Evolutionary conservation across 2,797 vertebrate species (phyloP).

Genomic region (Premnoplex brunnescens): DNA sequence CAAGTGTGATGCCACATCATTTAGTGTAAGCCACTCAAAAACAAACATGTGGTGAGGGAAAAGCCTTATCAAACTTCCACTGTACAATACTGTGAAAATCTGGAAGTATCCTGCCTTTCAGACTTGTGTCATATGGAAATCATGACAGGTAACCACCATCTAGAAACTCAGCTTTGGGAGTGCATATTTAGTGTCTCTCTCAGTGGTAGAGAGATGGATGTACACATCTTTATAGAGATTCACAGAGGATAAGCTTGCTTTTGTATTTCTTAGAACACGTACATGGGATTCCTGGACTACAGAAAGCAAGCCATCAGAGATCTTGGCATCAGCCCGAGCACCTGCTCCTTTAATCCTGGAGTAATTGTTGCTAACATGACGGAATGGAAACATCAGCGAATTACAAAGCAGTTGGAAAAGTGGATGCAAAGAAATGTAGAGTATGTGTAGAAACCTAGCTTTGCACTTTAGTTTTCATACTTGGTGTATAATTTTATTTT

Average conservation of each 20-base stretch:
- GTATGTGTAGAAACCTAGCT: constrained; percentile 69
- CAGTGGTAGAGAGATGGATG: neutral
- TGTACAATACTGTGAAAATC: neutral
- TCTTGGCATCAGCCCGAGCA: constrained; percentile 91
- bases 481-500: neutral
- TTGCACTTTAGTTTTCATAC: neutral
- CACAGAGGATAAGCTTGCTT: neutral
- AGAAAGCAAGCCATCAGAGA: constrained; percentile 88
- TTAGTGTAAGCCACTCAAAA: neutral
- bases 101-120: neutral
- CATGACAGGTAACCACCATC: neutral
- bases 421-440: constrained; percentile 93
- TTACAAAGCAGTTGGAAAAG: constrained; percentile 93
- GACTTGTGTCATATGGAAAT: neutral
- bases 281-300: constrained; percentile 97
- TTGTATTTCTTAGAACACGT: constrained; percentile 84
- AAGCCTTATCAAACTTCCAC: neutral
- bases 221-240: neutral
- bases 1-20: neutral
- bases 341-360: constrained; percentile 96
- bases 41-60: neutral
- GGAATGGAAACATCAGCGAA: constrained; percentile 91
- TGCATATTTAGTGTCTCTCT: accelerated
- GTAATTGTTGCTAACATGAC: constrained; percentile 92
- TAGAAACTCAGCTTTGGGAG: neutral